phyloP scores from a whole-genome alignment of 1,140 invertebrate species.

The Bombus cullumanus region DNA sequence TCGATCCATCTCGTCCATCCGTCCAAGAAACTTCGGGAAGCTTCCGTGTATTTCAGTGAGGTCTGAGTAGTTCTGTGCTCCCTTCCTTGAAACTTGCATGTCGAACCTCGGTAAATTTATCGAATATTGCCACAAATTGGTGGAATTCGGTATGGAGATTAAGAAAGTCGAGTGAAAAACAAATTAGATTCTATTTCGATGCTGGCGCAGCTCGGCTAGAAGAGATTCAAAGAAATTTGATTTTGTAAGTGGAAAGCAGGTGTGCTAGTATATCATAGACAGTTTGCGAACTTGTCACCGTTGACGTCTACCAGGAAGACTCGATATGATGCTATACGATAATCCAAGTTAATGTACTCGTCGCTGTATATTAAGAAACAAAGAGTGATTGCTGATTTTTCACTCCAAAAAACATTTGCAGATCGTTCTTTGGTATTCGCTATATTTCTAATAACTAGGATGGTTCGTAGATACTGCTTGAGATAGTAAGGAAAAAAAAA shows the following conservation, averaged over 20 bases:
- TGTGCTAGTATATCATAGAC: neutral
- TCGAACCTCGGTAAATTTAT: neutral
- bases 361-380: neutral
- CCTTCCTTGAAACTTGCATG: neutral
- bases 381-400: neutral
- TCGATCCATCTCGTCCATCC: neutral
- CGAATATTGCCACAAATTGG: neutral
- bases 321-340: neutral
- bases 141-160: neutral
- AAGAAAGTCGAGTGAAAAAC: neutral
- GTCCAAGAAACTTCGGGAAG: neutral
- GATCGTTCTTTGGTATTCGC: neutral
- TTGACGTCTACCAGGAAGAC: neutral
- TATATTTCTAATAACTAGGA: neutral
- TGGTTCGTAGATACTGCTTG: neutral
- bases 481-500: neutral
- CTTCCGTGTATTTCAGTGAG: neutral
- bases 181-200: neutral
- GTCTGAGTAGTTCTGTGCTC: accelerated
- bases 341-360: neutral
- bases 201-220: neutral
- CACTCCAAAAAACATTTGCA: neutral
- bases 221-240: neutral
- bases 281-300: neutral
- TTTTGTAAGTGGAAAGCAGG: neutral